Base-by-base conservation (phyloP, 2,888 invertebrate genomes). In the Tuta absoluta region DNA sequence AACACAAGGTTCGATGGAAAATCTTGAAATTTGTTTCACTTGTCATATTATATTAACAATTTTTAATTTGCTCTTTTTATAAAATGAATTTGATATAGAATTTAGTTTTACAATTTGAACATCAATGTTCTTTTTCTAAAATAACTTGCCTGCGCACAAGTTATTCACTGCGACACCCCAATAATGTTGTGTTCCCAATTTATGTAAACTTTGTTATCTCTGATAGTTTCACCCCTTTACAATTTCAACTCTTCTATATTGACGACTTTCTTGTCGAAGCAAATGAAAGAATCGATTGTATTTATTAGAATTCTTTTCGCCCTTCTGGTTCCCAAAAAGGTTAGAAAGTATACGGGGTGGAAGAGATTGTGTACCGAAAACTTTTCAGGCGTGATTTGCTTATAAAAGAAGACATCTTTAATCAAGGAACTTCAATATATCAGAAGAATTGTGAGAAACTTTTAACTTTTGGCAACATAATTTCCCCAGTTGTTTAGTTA, bases 231-330 rank as follows among this genome's bases (percentile, higher is more conserved):
- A 17, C 24, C 24, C 10, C 33, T 24, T 17, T 19, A 3, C 33
- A 19, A 17, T 24, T 7, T n/a, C 24, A 56, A n/a, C 24, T 56
- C n/a, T 56, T 17, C 10, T n/a, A 56, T 56, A 56, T 56, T 19
- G 28, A 56, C n/a, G 33, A 14, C 28, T n/a, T n/a, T n/a, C n/a
- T n/a, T n/a, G n/a, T 53, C n/a, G 38, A 23, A 33, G 49, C 61
- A 49, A 24, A 48, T 10, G 37, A 19, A 61, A 33, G 49, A 49
- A 49, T 19, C 17, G 48, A 49, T 8, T 17, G 49, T 48, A 61
- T 49, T 61, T 49, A 33, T 28, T 49, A 19, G 2, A 17, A 45
- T 45, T 60, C n/a, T n/a, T 41, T 61, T 49, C 48, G 61, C 61
- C 48, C 19, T 28, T 48, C 28, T 10, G 12, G 48, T n/a, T n/a